phyloP scores from a whole-genome alignment of 1,140 invertebrate genomes.

The Drosophila lacertosa region DNA sequence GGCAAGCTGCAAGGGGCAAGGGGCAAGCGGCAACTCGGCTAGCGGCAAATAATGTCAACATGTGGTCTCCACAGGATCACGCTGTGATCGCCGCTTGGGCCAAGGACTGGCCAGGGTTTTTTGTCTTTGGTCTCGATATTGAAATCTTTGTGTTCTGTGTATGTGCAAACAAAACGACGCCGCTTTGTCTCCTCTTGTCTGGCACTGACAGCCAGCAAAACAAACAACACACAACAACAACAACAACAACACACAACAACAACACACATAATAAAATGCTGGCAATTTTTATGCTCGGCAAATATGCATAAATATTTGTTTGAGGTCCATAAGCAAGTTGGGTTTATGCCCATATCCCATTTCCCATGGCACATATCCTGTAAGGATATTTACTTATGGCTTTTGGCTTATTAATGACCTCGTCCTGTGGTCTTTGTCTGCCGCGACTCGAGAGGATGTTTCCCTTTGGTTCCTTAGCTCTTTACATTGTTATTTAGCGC shows the following conservation, averaged over 20 bases:
- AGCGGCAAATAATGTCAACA: constrained; percentile 65
- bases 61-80: constrained; percentile 61
- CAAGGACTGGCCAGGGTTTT: constrained; percentile 15
- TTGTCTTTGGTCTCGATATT: constrained; percentile 29
- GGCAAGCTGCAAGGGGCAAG: constrained; percentile 1
- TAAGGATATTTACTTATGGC: constrained; percentile 79
- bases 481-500: constrained; percentile 67
- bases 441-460: constrained; percentile 30
- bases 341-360: constrained; percentile 60
- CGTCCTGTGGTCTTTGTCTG: constrained; percentile 52
- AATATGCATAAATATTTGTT: constrained; percentile 61
- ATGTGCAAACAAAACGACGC: constrained; percentile 72
- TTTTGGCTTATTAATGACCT: constrained; percentile 77
- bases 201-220: constrained; percentile 59
- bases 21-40: constrained; percentile 5
- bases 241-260: constrained; percentile 20
- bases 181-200: constrained; percentile 75
- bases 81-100: constrained; percentile 60
- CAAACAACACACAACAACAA: constrained; percentile 46
- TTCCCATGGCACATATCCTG: constrained; percentile 64
- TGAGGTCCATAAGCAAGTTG: constrained; percentile 52
- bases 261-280: constrained; percentile 27
- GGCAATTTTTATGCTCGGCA: constrained; percentile 52
- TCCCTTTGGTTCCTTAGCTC: constrained; percentile 20
- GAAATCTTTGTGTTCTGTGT: constrained; percentile 24